Evolutionary conservation across 1,140 invertebrate species (phyloP).

Genomic region (Macrocentrus cingulum): DNA sequence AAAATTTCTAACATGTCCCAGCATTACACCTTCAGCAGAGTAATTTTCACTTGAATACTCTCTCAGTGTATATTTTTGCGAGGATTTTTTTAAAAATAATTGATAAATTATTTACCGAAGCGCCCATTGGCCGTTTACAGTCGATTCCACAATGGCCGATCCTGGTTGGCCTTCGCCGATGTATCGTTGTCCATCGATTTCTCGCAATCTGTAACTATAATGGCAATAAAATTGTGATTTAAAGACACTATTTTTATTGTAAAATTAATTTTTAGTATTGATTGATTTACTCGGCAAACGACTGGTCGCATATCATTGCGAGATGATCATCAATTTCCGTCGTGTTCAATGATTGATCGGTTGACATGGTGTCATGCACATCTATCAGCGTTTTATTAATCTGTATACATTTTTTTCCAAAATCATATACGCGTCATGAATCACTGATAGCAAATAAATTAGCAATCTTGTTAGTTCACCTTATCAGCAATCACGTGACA

Average conservation of each 20-base stretch:
- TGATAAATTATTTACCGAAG: constrained; percentile 35
- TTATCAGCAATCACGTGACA: constrained; percentile 44
- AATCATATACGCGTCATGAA: constrained; percentile 9
- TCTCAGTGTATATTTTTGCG: too few relatives aligned
- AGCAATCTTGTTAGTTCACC: constrained; percentile 26
- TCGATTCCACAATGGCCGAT: constrained; percentile 37
- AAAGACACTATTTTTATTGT: not conserved
- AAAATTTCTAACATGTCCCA: too few relatives aligned
- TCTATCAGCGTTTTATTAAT: constrained; percentile 44
- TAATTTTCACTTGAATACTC: too few relatives aligned
- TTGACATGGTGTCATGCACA: constrained; percentile 33
- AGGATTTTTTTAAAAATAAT: too few relatives aligned
- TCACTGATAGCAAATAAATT: not conserved
- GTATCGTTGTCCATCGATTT: constrained; percentile 37
- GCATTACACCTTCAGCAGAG: too few relatives aligned
- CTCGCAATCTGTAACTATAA: constrained; percentile 41
- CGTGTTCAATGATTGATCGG: constrained; percentile 32
- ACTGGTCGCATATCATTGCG: constrained; percentile 39
- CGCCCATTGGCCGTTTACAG: constrained; percentile 41
- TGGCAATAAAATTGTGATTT: not conserved
- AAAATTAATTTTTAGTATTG: too few relatives aligned
- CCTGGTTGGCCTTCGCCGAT: constrained; percentile 40
- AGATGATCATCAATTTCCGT: constrained; percentile 33
- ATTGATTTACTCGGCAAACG: constrained; percentile 42
- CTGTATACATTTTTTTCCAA: constrained; percentile 34